A percentile compares a stretch with the other conserved stretches of the same genome.
phyloP scores from a whole-genome alignment of 1,140 invertebrate genomes.

The Trichoplusia ni region DNA sequence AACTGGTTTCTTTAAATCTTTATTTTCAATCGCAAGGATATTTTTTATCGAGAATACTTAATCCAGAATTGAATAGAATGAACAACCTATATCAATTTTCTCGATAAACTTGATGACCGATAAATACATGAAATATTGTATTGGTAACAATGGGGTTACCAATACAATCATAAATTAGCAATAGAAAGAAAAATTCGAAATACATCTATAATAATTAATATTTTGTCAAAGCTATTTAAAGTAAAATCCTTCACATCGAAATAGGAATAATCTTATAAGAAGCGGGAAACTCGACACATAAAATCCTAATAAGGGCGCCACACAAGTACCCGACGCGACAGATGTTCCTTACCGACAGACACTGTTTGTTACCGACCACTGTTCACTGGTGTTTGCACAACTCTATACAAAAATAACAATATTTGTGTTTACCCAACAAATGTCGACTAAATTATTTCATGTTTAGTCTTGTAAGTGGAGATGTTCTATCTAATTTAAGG shows the following conservation, averaged over 20 bases:
- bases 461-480: neutral
- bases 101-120: no score
- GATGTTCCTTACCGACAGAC: neutral
- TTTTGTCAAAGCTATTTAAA: neutral
- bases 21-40: no score
- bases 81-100: no score
- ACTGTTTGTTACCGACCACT: neutral
- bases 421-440: conserved; percentile 32
- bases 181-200: no score
- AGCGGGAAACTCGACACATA: neutral
- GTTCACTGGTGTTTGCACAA: conserved; percentile 20
- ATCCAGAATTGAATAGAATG: no score
- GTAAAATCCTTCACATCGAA: neutral
- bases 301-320: neutral
- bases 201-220: no score
- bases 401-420: conserved; percentile 33
- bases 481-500: neutral
- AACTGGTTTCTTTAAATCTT: no score
- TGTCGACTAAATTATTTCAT: neutral
- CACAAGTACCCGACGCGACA: neutral
- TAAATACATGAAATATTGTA: no score
- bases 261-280: neutral
- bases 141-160: no score
- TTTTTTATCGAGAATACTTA: no score
- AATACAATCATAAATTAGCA: no score